Conservation (phyloP, 2,797 vertebrate species). For the Mormyrops boulengeri region DNA sequence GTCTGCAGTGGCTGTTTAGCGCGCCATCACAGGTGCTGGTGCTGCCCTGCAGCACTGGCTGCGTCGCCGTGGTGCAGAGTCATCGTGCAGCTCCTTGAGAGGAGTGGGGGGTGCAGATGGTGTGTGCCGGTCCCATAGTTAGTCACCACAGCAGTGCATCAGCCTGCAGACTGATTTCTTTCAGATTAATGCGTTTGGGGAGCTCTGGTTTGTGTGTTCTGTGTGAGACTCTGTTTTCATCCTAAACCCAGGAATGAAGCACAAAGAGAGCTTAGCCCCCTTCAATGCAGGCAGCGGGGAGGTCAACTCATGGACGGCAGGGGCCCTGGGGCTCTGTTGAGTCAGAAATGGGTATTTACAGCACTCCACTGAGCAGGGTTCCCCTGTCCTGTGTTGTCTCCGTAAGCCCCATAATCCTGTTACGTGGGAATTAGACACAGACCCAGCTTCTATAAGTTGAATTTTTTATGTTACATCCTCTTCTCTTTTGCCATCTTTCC, state of each 20-base stretch:
- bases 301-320: neutral
- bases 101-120: neutral
- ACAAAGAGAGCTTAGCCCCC: neutral
- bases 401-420: slow-evolving; percentile 9
- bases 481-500: neutral
- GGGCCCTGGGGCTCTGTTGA: neutral
- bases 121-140: neutral
- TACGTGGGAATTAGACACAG: neutral
- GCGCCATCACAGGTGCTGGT: neutral
- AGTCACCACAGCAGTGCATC: neutral
- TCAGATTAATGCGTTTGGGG: slow-evolving; percentile 12
- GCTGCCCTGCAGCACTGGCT: neutral
- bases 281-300: neutral
- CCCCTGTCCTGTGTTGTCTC: neutral
- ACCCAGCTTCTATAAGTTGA: neutral
- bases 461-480: neutral
- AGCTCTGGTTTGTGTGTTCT: neutral
- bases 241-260: neutral
- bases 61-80: neutral
- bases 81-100: neutral
- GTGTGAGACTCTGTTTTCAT: neutral
- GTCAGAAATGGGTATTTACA: neutral
- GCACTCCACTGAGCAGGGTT: neutral
- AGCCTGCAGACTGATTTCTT: neutral
- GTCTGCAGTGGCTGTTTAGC: neutral